Percentiles rank a stretch among this genome's conserved stretches.
These are phyloP conservation scores for Hippolais icterina DNA, from an alignment of 2,113 vertebrate genomes.

Conservation along the genomic window DNA sequence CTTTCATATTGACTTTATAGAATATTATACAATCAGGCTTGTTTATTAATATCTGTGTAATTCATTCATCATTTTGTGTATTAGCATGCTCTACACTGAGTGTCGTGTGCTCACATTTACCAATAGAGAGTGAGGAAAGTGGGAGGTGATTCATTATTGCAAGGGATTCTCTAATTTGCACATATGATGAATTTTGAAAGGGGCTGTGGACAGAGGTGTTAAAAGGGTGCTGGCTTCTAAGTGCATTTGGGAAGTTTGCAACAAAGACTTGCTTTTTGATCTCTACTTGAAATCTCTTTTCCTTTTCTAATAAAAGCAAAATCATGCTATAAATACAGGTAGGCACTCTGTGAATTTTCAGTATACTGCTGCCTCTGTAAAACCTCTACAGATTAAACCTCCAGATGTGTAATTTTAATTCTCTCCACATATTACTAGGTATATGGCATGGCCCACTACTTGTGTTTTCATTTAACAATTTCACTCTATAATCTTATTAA, in stretches of 20 bases:
- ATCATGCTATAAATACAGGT: not conserved
- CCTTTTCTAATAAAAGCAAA: conserved; percentile 1
- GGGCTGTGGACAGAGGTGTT: not conserved
- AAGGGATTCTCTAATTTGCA: not conserved
- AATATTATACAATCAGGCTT: not conserved
- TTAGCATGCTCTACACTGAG: not conserved
- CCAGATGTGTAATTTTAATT: not conserved
- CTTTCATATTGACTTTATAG: not conserved
- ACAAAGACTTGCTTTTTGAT: not conserved
- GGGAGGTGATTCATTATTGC: not conserved
- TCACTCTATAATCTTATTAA: not conserved
- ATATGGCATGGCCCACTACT: not conserved
- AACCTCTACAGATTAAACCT: not conserved
- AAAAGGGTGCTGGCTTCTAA: not conserved
- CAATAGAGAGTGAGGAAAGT: not conserved
- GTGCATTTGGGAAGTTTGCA: not conserved
- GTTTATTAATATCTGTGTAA: not conserved
- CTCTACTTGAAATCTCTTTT: not conserved
- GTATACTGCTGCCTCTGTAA: not conserved
- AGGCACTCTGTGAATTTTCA: not conserved
- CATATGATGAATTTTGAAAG: not conserved
- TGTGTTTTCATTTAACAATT: not conserved
- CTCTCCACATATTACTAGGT: not conserved
- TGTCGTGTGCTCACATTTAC: not conserved
- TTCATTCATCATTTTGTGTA: not conserved